Evolutionary conservation across 2,888 invertebrate species (phyloP), one percentile per base, ranked within the genome.

Genomic region (Troides aeacus): DNA sequence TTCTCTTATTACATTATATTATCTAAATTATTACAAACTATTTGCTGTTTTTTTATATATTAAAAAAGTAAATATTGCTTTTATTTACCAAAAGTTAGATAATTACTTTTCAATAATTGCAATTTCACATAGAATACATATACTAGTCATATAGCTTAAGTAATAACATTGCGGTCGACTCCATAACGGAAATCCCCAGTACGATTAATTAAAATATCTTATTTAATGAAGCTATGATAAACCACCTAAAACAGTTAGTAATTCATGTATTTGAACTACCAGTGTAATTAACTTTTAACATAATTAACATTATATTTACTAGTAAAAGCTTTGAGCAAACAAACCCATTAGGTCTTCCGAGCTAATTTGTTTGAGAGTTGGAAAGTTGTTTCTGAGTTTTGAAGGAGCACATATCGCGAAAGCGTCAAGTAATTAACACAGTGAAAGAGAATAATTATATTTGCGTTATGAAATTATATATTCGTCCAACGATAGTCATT

Each of bases 351-450:
- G 62, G 56, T 62, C 57, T 53, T 39, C 53, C 39, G 53, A 42
- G 62, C 62, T 62, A 67, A 67, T 62, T 57, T 67, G 67, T 62
- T 67, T 57, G 62, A 67, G 62, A 62, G 46, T 62, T 57, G 57
- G 39, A 62, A 67, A 67, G 62, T 67, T 67, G 62, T 62, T 67
- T 62, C 67, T 56, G 62, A 67, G 42, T 67, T 67, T 62, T 62
- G 62, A 57, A 67, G 67, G 56, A 64, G 56, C 42, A 67, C 39
- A 56, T 30, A 67, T 62, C 67, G 57, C 67, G 61, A 57, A 62
- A 62, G 67, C 67, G 67, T 42, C 39, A 56, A 67, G 62, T 67
- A 67, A 67, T 67, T 67, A 67, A 62, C 67, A 62, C 62, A 57
- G 62, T 42, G 23, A 42, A 56, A 67, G 36, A 56, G 61, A 56